phyloP scores from a whole-genome alignment of 2,797 vertebrate genomes.

The Melanogrammus aeglefinus region DNA sequence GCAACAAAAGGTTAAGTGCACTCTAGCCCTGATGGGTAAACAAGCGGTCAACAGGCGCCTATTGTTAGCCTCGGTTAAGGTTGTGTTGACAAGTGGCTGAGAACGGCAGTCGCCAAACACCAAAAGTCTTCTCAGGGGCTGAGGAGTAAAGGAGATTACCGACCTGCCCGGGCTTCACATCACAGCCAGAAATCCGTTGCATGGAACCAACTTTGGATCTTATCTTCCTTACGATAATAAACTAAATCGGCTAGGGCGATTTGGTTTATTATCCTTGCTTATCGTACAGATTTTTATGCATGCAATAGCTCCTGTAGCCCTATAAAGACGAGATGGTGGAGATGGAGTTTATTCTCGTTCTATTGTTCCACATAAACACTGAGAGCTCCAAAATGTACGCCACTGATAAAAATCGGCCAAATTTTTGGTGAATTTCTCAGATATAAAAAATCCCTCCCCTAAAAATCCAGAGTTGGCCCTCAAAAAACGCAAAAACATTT shows the following conservation, averaged over 20 bases:
- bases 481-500: too few relatives aligned
- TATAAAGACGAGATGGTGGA: conserved; percentile 36
- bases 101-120: too few relatives aligned
- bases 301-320: conserved; percentile 11
- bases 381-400: conserved; percentile 21
- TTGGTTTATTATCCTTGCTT: conserved; percentile 54
- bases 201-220: conserved; percentile 48
- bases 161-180: conserved; percentile 8
- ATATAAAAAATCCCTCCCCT: too few relatives aligned
- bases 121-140: too few relatives aligned
- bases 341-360: conserved; percentile 10
- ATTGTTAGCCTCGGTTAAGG: too few relatives aligned
- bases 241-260: conserved; percentile 39
- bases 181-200: conserved; percentile 39
- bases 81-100: too few relatives aligned
- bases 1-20: too few relatives aligned
- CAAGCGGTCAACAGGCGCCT: too few relatives aligned
- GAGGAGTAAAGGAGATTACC: too few relatives aligned
- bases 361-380: conserved; percentile 11
- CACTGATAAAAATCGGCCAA: conserved; percentile 63
- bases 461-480: too few relatives aligned
- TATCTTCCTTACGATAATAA: conserved; percentile 24
- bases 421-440: conserved; percentile 50
- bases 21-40: too few relatives aligned
- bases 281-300: too few relatives aligned